phyloP scores from a whole-genome alignment of 2,888 invertebrate genomes.

The Synanthedon vespiformis region DNA sequence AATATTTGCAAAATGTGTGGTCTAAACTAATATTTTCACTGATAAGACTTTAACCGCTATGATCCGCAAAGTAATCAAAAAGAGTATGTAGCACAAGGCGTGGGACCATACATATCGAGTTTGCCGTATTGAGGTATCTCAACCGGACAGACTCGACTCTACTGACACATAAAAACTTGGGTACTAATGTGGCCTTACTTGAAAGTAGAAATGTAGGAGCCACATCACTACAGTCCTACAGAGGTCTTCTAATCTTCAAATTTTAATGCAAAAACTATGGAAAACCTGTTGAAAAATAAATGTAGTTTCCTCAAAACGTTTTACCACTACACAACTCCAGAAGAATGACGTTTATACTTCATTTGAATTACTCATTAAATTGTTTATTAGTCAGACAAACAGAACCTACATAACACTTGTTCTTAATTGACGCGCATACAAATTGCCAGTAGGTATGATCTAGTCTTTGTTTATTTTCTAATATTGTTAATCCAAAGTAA shows the following conservation, averaged over 20 bases:
- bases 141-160: constrained; percentile 59
- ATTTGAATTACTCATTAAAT: constrained; percentile 57
- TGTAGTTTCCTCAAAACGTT: constrained; percentile 19
- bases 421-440: constrained; percentile 58
- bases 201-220: constrained; percentile 36
- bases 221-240: background rate
- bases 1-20: background rate
- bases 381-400: constrained; percentile 56
- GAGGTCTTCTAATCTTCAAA: too few relatives aligned
- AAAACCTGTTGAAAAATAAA: background rate
- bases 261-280: too few relatives aligned
- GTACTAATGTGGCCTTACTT: constrained; percentile 17
- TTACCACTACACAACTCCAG: constrained; percentile 16
- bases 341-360: constrained; percentile 36
- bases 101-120: constrained; percentile 54
- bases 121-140: constrained; percentile 63
- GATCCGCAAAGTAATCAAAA: constrained; percentile 28
- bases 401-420: constrained; percentile 26
- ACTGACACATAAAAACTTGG: constrained; percentile 37
- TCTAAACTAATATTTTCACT: too few relatives aligned
- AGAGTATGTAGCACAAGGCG: constrained; percentile 53
- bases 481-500: background rate
- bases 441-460: constrained; percentile 25
- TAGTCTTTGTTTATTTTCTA: background rate
- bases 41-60: constrained; percentile 17